Conservation (phyloP, 2,888 invertebrate genomes). For the Volucella inflata region DNA sequence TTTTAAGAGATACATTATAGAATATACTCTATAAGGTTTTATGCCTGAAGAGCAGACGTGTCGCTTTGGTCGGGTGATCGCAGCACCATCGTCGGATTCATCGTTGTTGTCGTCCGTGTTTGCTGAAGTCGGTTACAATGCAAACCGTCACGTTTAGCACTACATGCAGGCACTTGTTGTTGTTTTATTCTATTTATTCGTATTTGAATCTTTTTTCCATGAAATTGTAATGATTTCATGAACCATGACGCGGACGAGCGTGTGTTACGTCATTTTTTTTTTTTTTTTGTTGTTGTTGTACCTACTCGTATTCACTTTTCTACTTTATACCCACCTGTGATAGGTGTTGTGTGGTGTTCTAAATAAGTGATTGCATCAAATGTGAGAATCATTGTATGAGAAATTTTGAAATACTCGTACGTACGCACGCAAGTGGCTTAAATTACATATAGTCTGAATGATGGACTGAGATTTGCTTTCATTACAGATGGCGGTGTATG, state of each 20-base stretch:
- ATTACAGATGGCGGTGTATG: background rate
- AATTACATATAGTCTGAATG: constrained; percentile 1
- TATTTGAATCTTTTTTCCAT: constrained; percentile 19
- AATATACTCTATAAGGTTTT: constrained; percentile 40
- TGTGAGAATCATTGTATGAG: constrained; percentile 5
- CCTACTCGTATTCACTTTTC: background rate
- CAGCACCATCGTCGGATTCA: constrained; percentile 1
- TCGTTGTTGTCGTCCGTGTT: constrained; percentile 6
- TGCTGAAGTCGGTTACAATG: constrained; percentile 26
- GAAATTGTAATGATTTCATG: constrained; percentile 62
- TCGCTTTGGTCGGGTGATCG: constrained; percentile 53
- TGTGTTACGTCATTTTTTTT: constrained; percentile 60
- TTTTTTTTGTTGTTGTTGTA: background rate
- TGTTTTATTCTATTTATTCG: constrained; percentile 39
- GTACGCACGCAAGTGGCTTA: constrained; percentile 9
- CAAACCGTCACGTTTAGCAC: constrained; percentile 70
- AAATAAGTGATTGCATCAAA: constrained; percentile 55
- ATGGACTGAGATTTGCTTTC: too few relatives aligned
- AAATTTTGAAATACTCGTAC: constrained; percentile 32
- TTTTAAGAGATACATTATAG: constrained; percentile 41
- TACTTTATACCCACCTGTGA: constrained; percentile 15
- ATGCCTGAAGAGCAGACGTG: constrained; percentile 67
- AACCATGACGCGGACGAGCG: constrained; percentile 66
- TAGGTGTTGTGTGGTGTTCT: constrained; percentile 34
- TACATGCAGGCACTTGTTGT: constrained; percentile 52